These are phyloP conservation scores for Brachirus orientalis DNA, from an alignment of 2,113 vertebrate genomes.

Conservation along the genomic window DNA sequence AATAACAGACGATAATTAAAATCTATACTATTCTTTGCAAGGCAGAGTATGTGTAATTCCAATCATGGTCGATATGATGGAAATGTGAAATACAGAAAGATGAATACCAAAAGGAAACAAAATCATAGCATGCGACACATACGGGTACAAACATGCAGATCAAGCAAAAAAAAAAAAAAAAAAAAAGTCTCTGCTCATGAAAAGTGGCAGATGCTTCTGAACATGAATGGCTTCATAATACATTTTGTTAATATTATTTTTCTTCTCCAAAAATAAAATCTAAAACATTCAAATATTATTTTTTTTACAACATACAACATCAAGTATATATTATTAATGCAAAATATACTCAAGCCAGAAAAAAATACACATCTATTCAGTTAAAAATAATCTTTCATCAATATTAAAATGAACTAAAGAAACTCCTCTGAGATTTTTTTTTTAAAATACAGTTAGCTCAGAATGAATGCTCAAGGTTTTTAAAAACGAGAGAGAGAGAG, in stretches of 20 bases:
- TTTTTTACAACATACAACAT: conserved; percentile 50
- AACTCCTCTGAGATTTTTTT: conserved; percentile 43
- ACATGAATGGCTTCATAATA: conserved; percentile 36
- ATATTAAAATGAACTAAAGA: conserved; percentile 53
- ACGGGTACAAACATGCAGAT: conserved; percentile 44
- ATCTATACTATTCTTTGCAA: no score
- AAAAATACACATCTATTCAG: conserved; percentile 74
- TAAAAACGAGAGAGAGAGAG: conserved; percentile 1
- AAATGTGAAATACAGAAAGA: conserved; percentile 51
- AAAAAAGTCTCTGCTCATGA: conserved; percentile 4
- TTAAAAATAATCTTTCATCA: conserved; percentile 67
- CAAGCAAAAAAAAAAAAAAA: conserved; percentile 16
- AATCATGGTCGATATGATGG: conserved; percentile 11
- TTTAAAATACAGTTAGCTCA: conserved; percentile 30
- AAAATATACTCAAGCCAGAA: conserved; percentile 77
- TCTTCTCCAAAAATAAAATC: conserved; percentile 75
- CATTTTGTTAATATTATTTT: conserved; percentile 40
- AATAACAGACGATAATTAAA: conserved; percentile 31
- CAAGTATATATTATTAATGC: conserved; percentile 71
- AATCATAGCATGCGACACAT: conserved; percentile 23
- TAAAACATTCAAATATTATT: conserved; percentile 73
- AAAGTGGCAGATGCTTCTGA: conserved; percentile 22
- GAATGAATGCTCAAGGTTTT: conserved; percentile 7
- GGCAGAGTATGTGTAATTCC: no score
- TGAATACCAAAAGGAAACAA: conserved; percentile 13